Base-by-base conservation (phyloP, 2,888 invertebrate species). In the Cryptophagus acutangulus region DNA sequence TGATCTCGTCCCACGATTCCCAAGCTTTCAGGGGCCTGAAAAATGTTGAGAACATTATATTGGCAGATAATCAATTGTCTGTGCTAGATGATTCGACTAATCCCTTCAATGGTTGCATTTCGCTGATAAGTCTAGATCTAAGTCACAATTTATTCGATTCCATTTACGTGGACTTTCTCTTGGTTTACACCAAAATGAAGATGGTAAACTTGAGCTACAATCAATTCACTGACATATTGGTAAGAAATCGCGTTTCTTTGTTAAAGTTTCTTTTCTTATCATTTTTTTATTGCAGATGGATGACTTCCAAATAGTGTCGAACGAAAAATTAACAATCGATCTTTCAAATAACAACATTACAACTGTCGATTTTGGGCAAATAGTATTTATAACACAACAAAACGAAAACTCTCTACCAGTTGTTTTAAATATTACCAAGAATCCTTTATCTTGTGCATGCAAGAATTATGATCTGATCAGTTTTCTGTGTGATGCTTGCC, bases 161-260 rank as follows among this genome's bases (percentile, higher is more conserved):
- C n/a, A n/a, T n/a, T 17, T 17, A 20, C 24, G 6, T n/a, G 24
- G 17, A 34, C 38, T 50, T 41, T 40, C 45, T 24, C 16, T 41
- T 33, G 37, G 40, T n/a, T n/a, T n/a, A n/a, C n/a, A n/a, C 30
- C 30, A 10, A 47, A 8, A 26, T 41, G 12, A 24, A 29, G 5
- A 33, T 44, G 37, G 17, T 24, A 2, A 16, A 45, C 8, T 73
- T 89, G 33, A 71, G 74, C 30, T 16, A 41, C 16, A 54, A 54
- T 46, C 34, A 41, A 40, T 36, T 42, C 29, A 33, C 17, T 34
- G 29, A 38, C 41, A 26, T 45, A 17, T 16, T 17, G 49, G 50
- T 43, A 49, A 55, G 55, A 43, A 20, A 25, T n/a, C 10, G 6
- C 8, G 3, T 31, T 31, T 31, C 3, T 10, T 15, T 31, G n/a